Base-by-base conservation (phyloP, 2,113 vertebrate species). In the Calyptomena viridis region DNA sequence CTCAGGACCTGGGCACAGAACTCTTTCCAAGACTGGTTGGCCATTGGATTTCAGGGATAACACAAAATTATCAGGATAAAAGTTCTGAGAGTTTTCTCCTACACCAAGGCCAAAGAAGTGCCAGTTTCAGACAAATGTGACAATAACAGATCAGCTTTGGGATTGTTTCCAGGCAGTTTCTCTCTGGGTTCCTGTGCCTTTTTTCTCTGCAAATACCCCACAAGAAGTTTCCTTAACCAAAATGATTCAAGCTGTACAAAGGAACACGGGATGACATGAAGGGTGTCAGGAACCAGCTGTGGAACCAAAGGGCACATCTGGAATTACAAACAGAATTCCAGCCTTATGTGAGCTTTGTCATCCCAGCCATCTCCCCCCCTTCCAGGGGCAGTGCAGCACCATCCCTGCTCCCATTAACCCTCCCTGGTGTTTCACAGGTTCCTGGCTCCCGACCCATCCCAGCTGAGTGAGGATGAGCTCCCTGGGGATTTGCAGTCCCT, bases 401-500 rank as follows among this genome's bases (percentile, higher is more conserved):
- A 53, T 11, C 62, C 46, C 69, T 1, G 23, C 77, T 78, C 94
- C 56, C 84, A 5, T 14, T 28, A 47, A 90, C 84, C 69, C 60
- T 27, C 22, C 19, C 0, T 5, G 33, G 46, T 91, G 5, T 74
- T 94, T 88, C 88, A 86, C 73, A 99, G 99, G 89, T 98, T 99
- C 84, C 93, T 99, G 96, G 98, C 98, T 87, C 94, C 99, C 7
- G 98, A 98, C 96, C 97, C 98, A 71, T 96, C 98, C 44, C 97
- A 98, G 60, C 97, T 99, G 96, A 97, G 98, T 6, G 98, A 99
- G 68, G 99, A 99, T 39, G 99, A 99, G 77, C 98, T 99, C 96
- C 99, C 99, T 0, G 97, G 98, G 83, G 99, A 99, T 97, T 97
- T 99, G 73, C 99, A 99, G 98, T 99, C 99, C 19, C 96, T 99